Evolutionary conservation across 2,888 invertebrate species (phyloP), one percentile per base, ranked within the genome.

Genomic region (Lapara coniferarum): DNA sequence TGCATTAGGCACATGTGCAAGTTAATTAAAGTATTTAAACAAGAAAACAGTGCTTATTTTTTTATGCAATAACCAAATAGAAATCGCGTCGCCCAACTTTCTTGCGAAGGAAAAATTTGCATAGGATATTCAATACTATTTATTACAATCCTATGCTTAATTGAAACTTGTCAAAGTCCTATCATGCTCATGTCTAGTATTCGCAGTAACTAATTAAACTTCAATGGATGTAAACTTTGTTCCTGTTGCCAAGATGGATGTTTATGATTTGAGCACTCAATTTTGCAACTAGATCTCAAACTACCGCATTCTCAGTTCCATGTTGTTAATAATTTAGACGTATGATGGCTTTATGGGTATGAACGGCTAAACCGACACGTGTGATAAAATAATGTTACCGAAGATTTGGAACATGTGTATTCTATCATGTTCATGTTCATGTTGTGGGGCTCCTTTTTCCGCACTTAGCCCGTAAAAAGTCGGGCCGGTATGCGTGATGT

Each of bases 31-130:
- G n/a, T n/a, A n/a, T n/a, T n/a, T n/a, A n/a, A n/a, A n/a, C n/a
- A n/a, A n/a, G n/a, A n/a, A n/a, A n/a, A n/a, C n/a, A n/a, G n/a
- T n/a, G n/a, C n/a, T n/a, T n/a, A n/a, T n/a, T n/a, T n/a, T n/a
- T n/a, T n/a, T n/a, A n/a, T n/a, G n/a, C n/a, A n/a, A n/a, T n/a
- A n/a, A n/a, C n/a, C n/a, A n/a, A n/a, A n/a, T n/a, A n/a, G n/a
- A n/a, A n/a, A 77, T 76, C 57, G 58, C 52, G 70, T 73, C 72
- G 73, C 72, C 72, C 73, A 73, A 44, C 53, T 44, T 53, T 53
- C 68, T 53, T 57, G 53, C 59, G 44, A 68, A 72, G 74, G 72
- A 75, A 70, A 67, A 73, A 73, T 76, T 71, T 71, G 70, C 68
- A 73, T 74, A 51, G 52, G 73, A 71, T 72, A 74, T 71, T 72